phyloP scores from a whole-genome alignment of 2,888 invertebrate genomes.

The Dioctria rufipes region DNA sequence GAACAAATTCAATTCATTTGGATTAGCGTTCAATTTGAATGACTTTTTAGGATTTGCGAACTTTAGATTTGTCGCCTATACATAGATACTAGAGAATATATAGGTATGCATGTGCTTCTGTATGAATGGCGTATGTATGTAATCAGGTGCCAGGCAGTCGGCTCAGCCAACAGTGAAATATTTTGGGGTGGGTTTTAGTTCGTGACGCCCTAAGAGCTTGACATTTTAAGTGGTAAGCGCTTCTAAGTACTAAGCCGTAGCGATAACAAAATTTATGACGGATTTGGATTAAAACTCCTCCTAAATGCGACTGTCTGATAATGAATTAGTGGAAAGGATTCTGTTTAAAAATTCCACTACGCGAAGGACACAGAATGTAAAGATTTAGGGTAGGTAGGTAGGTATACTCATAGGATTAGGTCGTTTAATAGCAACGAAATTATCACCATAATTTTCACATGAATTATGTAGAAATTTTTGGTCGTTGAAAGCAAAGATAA shows the following conservation, averaged over 20 bases:
- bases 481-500: background rate
- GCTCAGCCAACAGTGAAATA: background rate
- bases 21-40: slow-evolving; percentile 49
- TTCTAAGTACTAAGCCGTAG: slow-evolving; percentile 34
- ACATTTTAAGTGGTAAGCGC: slow-evolving; percentile 36
- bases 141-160: slow-evolving; percentile 43
- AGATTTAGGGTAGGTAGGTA: background rate
- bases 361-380: background rate
- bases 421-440: background rate
- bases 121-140: slow-evolving; percentile 8
- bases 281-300: slow-evolving; percentile 51
- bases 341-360: background rate
- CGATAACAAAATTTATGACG: slow-evolving; percentile 52
- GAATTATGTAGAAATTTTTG: background rate
- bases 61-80: background rate
- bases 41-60: slow-evolving; percentile 21
- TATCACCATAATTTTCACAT: slow-evolving; percentile 15
- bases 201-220: slow-evolving; percentile 19
- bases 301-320: slow-evolving; percentile 38
- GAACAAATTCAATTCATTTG: slow-evolving; percentile 47
- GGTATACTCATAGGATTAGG: background rate
- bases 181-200: slow-evolving; percentile 26
- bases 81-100: background rate
- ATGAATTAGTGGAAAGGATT: slow-evolving; percentile 50
- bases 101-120: background rate